Base-by-base conservation (phyloP, 1,140 invertebrate species). In the Microvelia longipes region DNA sequence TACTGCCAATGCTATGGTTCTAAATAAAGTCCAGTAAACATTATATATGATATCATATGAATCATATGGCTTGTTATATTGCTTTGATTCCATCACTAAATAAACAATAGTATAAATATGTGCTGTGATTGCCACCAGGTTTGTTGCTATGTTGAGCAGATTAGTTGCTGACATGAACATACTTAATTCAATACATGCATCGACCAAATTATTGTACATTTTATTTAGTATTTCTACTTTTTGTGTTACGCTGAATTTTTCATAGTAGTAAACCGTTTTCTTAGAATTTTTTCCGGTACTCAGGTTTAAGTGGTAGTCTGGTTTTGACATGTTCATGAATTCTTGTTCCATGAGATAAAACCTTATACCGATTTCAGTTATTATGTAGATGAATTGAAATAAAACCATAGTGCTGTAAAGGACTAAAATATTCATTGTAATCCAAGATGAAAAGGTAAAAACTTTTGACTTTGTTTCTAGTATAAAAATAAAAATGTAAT, bases 71-170 rank as follows among this genome's bases (percentile, higher is more conserved):
- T 67, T 62, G 11, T 26, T 19, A 14, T 14, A 26, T 5, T 19
- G 25, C 27, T 13, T 19, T 15, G 27, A 13, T 15, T 70, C 69
- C 24, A 68, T 70, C 11, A 70, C 28, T 24, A 67, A 30, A 25
- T 63, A 60, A 15, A 70, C 63, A 25, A 70, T 67, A 19, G 66
- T 67, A 30, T 70, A 70, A 29, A 68, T 50, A 29, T 67, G 26
- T n/a, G 66, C 35, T 2, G 69, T 70, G 28, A 70, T 62, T 14
- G 63, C 30, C 15, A 70, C 66, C 5, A 66, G 29, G 50, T 66
- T 28, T 5, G 69, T 67, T 11, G 60, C 66, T 19, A 70, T 62
- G 29, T 70, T 66, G 50, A 70, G 26, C 11, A 61, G 50, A 60
- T 29, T 27, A n/a, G 64, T 66, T 62, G 68, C 63, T 62, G 69